Base-by-base conservation (phyloP, 2,888 invertebrate species). In the Troglohyphantes excavatus region DNA sequence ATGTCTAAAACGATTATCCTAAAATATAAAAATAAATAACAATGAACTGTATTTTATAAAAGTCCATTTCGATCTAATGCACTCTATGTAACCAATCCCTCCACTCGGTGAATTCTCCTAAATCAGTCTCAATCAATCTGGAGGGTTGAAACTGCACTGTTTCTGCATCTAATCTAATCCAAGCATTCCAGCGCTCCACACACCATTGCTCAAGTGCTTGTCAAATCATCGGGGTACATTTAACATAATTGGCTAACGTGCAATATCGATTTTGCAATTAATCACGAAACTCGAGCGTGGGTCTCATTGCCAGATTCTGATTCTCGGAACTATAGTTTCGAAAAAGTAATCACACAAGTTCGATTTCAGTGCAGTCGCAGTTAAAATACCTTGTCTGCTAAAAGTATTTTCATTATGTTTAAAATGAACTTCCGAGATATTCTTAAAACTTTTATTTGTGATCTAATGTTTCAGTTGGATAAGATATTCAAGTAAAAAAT, bases 181-280 rank as follows among this genome's bases (percentile, higher is more conserved):
- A n/a, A 17, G 46, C 46, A 46, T 46, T 46, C 46, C 46, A 2
- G 5, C 17, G 53, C n/a, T 53, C 53, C 5, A n/a, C 53, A 53
- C 53, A 53, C 53, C 53, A 53, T 53, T 17, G 53, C 53, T 53
- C 53, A 53, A 53, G 53, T n/a, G 53, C 53, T 53, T 53, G 53
- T 53, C 53, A 53, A 53, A 53, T 53, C 53, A 53, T 53, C 17
- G 53, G 53, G 53, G 53, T 53, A 53, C 53, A 53, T 53, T 53
- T 53, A 53, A 53, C 53, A 53, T 53, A 53, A 53, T 53, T 53
- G 53, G 53, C 53, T 53, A 53, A 53, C 53, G 53, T 53, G 53
- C 53, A 53, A 13, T 53, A 53, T 53, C 53, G 53, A 53, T 53
- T 53, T 53, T 53, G 53, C 53, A 53, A 53, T 53, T 53, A 53